Evolutionary conservation across 2,888 invertebrate genomes (phyloP), one percentile per base, ranked within the genome.

Genomic region (Incurvaria masculella): DNA sequence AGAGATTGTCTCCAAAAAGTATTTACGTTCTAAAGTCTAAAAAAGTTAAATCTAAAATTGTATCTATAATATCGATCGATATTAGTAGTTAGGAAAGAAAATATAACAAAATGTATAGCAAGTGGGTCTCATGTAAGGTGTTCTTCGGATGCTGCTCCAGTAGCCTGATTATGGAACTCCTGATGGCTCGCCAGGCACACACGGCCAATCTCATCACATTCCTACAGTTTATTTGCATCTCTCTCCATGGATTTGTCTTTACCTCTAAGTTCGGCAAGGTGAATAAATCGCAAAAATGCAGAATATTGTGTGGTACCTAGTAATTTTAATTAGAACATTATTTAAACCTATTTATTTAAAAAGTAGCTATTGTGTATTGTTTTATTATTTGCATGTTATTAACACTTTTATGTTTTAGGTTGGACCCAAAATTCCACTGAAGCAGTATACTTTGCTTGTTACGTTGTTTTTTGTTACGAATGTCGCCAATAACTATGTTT

Each of bases 401-500:
- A 38, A 21, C 4, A 21, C 6, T 21, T 27, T 55, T 48, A 52
- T 51, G 56, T 76, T 74, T 59, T 72, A 78, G 78, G 61, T 72
- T 49, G 59, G 61, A 53, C 68, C 73, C 46, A 72, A 69, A 56
- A 72, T 78, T 58, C 76, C 78, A 18, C 46, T 76, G 42, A 62
- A 57, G 51, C 68, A 76, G 52, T 78, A 78, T 62, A 57, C 64
- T 45, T 59, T 72, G 49, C 60, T 78, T 46, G 68, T 75, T 16
- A 56, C 61, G 50, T 65, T 78, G 49, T 78, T 73, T 67, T 78
- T 78, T 57, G 51, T 73, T 38, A 73, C 76, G 21, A 74, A 71
- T 60, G 72, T 74, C 52, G 69, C 72, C 20, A 78, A 75, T 64
- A 78, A 78, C 53, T 78, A 74, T 69, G 78, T 74, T 19, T 78